Percentiles rank a stretch among this genome's conserved stretches.
Conservation (phyloP, 2,113 vertebrate species). For the Patagioenas fasciata region DNA sequence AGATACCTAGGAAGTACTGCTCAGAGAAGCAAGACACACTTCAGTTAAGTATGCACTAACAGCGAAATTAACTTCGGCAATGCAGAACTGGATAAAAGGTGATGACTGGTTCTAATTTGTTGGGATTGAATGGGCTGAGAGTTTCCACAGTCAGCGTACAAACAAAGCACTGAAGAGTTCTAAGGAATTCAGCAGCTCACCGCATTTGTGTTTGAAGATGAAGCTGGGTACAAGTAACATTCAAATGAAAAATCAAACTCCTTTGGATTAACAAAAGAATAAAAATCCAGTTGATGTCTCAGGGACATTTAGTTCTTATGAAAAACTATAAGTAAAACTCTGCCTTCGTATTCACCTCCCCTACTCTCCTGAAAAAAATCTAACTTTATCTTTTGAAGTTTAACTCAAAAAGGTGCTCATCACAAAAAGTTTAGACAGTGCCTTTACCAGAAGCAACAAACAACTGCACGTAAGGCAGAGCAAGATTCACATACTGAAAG, state of each 20-base stretch:
- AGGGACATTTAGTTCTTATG: not conserved
- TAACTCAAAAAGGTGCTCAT: not conserved
- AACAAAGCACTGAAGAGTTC: not conserved
- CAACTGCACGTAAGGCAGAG: not conserved
- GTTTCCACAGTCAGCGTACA: not conserved
- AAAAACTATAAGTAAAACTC: not conserved
- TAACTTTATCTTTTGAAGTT: not conserved
- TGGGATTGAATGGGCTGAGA: not conserved
- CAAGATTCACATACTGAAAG: not conserved
- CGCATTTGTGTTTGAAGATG: not conserved
- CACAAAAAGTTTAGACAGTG: not conserved
- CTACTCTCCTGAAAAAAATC: not conserved
- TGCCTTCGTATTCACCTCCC: not conserved
- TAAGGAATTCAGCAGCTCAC: not conserved
- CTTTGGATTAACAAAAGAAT: not conserved
- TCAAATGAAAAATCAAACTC: not conserved
- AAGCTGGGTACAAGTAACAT: not conserved
- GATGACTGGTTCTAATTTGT: not conserved
- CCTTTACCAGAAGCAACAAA: not conserved
- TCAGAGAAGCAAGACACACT: not conserved
- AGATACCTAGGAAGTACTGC: not conserved
- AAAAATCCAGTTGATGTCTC: not conserved
- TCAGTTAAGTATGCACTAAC: not conserved
- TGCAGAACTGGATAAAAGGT: not conserved
- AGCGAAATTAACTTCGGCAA: not conserved